Percentiles rank a stretch among this genome's conserved stretches.
Evolutionary conservation across 2,113 vertebrate genomes (phyloP).

Genomic region (Cynoglossus semilaevis): DNA sequence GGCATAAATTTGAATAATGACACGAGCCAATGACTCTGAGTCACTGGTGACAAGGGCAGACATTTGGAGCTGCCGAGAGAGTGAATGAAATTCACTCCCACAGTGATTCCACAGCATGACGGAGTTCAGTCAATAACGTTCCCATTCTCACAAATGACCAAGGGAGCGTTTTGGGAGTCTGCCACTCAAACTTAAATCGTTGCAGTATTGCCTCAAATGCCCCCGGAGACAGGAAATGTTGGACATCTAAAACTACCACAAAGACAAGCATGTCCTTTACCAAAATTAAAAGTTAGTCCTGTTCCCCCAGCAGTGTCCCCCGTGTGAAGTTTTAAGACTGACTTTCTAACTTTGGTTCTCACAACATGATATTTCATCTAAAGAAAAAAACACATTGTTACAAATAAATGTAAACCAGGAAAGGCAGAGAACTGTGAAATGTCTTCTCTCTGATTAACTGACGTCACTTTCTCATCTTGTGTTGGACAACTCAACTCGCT

Average conservation of each 20-base stretch:
- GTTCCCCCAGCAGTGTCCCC: conserved; percentile 10
- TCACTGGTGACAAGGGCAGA: conserved; percentile 54
- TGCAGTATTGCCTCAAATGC: conserved; percentile 27
- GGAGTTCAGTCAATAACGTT: conserved; percentile 43
- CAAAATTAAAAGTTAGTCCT: conserved; percentile 57
- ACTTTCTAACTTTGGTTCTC: conserved; percentile 13
- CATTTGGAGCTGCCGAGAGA: conserved; percentile 46
- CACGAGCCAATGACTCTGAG: conserved; percentile 37
- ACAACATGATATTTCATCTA: conserved; percentile 1
- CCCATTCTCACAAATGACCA: conserved; percentile 35
- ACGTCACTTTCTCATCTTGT: too few species aligned
- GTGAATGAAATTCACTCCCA: conserved; percentile 46
- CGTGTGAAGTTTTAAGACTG: conserved; percentile 34
- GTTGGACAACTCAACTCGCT: too few species aligned
- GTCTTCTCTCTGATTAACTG: too few species aligned
- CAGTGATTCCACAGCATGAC: conserved; percentile 17
- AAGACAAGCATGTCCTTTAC: conserved; percentile 50
- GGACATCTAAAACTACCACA: conserved; percentile 49
- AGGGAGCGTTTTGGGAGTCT: conserved; percentile 35
- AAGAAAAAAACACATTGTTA: background rate
- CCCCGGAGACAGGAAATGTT: conserved; percentile 42
- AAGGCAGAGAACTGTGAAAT: too few species aligned
- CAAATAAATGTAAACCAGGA: too few species aligned
- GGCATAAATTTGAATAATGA: conserved; percentile 61
- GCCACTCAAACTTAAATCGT: conserved; percentile 41